Conservation (phyloP, 2,888 invertebrate genomes). For the Melipona beecheii region DNA sequence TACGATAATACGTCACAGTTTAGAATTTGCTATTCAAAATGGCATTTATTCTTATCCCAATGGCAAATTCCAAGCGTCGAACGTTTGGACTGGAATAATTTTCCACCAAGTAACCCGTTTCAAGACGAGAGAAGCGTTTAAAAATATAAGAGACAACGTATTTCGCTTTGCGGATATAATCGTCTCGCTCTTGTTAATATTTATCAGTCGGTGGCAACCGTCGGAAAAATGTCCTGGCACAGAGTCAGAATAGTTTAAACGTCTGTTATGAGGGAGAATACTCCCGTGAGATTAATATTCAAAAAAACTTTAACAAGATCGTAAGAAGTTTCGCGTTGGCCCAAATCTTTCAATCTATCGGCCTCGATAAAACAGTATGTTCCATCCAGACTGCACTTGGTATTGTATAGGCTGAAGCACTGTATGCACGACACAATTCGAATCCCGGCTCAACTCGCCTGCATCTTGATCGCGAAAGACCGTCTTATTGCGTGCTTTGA, state of each 20-base stretch:
- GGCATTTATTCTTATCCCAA: not conserved
- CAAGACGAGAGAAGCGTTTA: not conserved
- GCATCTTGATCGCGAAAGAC: constrained; percentile 60
- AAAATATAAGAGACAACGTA: constrained; percentile 15
- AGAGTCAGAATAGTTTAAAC: constrained; percentile 35
- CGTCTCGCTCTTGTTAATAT: constrained; percentile 37
- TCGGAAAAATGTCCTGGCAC: constrained; percentile 43
- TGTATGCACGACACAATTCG: constrained; percentile 61
- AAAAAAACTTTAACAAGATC: not conserved
- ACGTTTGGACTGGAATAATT: not conserved
- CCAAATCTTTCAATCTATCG: constrained; percentile 56
- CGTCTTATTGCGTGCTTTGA: constrained; percentile 67
- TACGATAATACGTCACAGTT: too few species aligned
- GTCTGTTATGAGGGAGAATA: not conserved
- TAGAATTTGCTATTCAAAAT: not conserved
- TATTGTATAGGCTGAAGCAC: constrained; percentile 57
- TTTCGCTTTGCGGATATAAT: not conserved
- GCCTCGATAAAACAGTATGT: constrained; percentile 43
- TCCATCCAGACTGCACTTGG: constrained; percentile 30
- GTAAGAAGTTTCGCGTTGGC: constrained; percentile 24
- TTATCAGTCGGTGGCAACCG: constrained; percentile 22
- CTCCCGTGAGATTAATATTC: constrained; percentile 38
- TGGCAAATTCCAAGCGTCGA: not conserved
- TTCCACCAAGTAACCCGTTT: not conserved
- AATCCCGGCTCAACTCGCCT: constrained; percentile 23